phyloP scores from a whole-genome alignment of 2,113 vertebrate genomes.

The Laterallus jamaicensis region DNA sequence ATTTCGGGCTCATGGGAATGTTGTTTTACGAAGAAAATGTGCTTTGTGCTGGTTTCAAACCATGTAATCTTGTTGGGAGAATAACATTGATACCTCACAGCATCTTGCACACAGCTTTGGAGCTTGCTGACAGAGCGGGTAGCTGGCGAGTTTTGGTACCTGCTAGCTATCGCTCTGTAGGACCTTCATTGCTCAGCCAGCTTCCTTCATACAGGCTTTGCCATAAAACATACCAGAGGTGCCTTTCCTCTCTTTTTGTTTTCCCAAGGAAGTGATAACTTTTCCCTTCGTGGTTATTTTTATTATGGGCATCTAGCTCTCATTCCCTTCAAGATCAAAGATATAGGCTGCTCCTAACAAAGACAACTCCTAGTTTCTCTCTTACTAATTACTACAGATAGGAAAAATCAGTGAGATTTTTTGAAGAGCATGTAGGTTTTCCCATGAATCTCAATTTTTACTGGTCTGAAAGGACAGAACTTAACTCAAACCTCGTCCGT shows the following conservation, averaged over 20 bases:
- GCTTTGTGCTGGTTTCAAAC: slow-evolving; percentile 5
- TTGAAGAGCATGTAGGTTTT: neutral
- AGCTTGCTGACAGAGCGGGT: neutral
- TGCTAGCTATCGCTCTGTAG: neutral
- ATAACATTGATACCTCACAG: neutral
- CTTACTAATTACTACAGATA: neutral
- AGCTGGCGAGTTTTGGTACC: neutral
- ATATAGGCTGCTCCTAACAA: neutral
- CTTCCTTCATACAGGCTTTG: neutral
- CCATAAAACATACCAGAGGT: neutral
- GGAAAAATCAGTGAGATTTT: neutral
- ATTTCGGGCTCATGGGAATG: neutral
- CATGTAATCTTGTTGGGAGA: neutral
- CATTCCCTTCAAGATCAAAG: neutral
- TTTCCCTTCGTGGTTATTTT: neutral
- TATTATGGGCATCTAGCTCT: neutral
- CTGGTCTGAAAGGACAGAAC: neutral
- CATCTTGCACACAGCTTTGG: neutral
- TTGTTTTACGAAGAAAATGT: neutral
- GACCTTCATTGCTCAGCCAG: neutral
- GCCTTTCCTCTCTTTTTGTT: neutral
- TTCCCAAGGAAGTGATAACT: neutral
- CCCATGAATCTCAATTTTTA: neutral
- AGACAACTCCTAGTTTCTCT: neutral
- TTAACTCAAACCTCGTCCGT: neutral